Conservation (phyloP, 2,888 invertebrate genomes). For the Ephialtes manifestator region DNA sequence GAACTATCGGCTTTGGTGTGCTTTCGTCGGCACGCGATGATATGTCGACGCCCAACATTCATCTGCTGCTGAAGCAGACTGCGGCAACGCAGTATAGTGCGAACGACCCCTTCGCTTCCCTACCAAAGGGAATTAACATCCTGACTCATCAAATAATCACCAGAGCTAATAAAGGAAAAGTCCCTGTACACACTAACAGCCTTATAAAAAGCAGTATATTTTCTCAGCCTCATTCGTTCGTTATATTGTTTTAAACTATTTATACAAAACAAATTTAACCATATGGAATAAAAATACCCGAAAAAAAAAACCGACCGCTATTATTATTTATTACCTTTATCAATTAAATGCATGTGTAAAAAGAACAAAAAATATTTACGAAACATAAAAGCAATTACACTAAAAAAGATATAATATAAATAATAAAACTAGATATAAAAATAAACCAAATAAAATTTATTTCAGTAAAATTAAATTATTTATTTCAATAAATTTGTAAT, state of each 20-base stretch:
- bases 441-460: too few relatives aligned
- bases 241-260: neutral
- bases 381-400: too few relatives aligned
- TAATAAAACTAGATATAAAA: too few relatives aligned
- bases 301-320: too few relatives aligned
- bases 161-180: slow-evolving; percentile 47
- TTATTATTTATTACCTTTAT: too few relatives aligned
- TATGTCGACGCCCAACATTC: slow-evolving; percentile 35
- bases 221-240: slow-evolving; percentile 32
- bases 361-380: too few relatives aligned
- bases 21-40: slow-evolving; percentile 49
- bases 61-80: slow-evolving; percentile 14
- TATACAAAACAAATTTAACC: too few relatives aligned
- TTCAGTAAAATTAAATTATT: too few relatives aligned
- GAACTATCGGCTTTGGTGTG: slow-evolving; percentile 25
- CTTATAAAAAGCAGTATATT: slow-evolving; percentile 36
- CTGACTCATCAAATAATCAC: slow-evolving; percentile 46
- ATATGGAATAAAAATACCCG: too few relatives aligned
- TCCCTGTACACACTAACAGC: slow-evolving; percentile 18
- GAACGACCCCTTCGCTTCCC: slow-evolving; percentile 26
- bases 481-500: too few relatives aligned
- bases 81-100: slow-evolving; percentile 1
- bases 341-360: too few relatives aligned
- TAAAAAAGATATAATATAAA: too few relatives aligned
- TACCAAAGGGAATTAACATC: slow-evolving; percentile 48